Base-by-base conservation (phyloP, 2,113 vertebrate species). In the Isichthys henryi region DNA sequence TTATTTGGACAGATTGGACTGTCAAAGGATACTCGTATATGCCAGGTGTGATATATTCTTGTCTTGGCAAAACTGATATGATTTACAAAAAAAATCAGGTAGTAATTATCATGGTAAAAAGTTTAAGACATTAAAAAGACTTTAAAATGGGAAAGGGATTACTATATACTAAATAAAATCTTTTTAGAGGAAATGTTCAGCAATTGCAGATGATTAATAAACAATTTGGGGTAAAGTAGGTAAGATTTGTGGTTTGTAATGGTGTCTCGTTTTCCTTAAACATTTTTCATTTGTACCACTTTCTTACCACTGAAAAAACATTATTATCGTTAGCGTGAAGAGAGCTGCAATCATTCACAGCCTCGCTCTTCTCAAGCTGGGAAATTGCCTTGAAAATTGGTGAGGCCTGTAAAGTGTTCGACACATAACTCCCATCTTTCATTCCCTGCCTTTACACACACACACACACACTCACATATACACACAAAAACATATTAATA, bases 311-410 rank as follows among this genome's bases (percentile, higher is more conserved):
- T 95, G 93, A 90, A 95, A 94, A 94, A 96, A 96, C 95, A 95
- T 94, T 94, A 95, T 96, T 96, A 96, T 95, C 93, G 92, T 93
- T 92, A 93, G 94, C 94, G 94, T 95, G 94, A 95, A 95, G 93
- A 94, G 93, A 92, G 90, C 92, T 92, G 92, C 95, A 95, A 96
- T 96, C 94, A 95, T 94, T 94, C 94, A 94, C 94, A 95, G 94
- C 91, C 92, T 90, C 66, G 86, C 92, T 92, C 94, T 95, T 95
- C 91, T 95, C 92, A 95, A 94, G 94, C 95, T 95, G 91, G 95
- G 95, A 96, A 96, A 96, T 96, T 92, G 93, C 93, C 94, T 94
- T 95, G 95, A 95, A 96, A 96, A 96, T 96, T 95, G 95, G 92
- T 88, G 88, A 94, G 93, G 94, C 92, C 95, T 96, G 95, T 93